phyloP scores from a whole-genome alignment of 1,140 invertebrate species.

The Grapholita molesta region DNA sequence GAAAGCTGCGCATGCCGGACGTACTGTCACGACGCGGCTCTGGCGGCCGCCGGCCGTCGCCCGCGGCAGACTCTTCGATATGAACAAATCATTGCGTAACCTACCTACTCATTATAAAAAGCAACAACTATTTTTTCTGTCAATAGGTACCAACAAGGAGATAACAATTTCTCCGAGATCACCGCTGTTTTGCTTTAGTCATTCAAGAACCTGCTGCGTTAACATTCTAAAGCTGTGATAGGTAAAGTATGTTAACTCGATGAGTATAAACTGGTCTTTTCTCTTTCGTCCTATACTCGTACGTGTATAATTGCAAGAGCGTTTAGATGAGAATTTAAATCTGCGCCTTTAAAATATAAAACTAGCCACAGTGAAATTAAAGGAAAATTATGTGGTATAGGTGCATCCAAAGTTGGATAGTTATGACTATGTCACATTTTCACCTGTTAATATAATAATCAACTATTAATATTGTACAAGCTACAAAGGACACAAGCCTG shows the following conservation, averaged over 20 bases:
- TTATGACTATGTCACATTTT: too few relatives aligned
- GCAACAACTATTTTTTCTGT: neutral
- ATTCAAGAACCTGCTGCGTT: neutral
- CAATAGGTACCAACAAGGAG: neutral
- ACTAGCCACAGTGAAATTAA: too few relatives aligned
- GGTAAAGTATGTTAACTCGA: neutral
- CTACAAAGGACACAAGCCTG: too few relatives aligned
- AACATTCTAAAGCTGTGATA: neutral
- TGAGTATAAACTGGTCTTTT: neutral
- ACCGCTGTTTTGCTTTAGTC: neutral
- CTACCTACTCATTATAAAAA: neutral
- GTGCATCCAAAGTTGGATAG: too few relatives aligned
- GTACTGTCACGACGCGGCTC: conserved; percentile 23
- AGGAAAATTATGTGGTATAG: too few relatives aligned
- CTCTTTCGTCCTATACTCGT: neutral
- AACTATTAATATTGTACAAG: too few relatives aligned
- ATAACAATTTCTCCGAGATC: neutral
- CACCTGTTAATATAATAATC: too few relatives aligned
- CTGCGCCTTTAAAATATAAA: too few relatives aligned
- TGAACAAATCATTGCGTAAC: conserved; percentile 10
- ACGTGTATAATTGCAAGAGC: too few relatives aligned
- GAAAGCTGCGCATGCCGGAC: conserved; percentile 29
- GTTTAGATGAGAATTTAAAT: too few relatives aligned
- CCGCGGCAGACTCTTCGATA: neutral
- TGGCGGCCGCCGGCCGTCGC: neutral